These are phyloP conservation scores for Perca fluviatilis DNA, from an alignment of 2,113 vertebrate genomes.

Conservation along the genomic window DNA sequence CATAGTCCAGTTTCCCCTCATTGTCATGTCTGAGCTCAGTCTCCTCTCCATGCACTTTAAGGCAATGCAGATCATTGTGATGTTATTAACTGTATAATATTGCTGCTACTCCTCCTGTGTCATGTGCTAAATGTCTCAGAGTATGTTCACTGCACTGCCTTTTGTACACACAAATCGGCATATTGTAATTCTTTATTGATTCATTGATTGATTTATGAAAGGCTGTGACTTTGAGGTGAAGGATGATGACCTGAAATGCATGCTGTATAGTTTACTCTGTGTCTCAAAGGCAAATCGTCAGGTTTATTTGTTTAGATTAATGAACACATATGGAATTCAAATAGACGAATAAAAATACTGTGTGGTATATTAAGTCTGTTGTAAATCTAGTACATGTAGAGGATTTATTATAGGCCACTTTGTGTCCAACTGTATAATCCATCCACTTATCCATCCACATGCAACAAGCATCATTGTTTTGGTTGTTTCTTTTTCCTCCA, in stretches of 20 bases:
- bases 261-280: conserved; percentile 16
- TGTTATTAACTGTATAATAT: conserved; percentile 29
- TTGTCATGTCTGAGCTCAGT: conserved; percentile 16
- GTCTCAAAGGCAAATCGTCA: conserved; percentile 6
- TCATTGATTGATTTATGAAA: neutral
- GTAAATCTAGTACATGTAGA: neutral
- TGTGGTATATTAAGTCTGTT: conserved; percentile 30
- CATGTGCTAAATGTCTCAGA: conserved; percentile 26
- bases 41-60: conserved; percentile 80
- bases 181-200: neutral
- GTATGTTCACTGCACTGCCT: neutral
- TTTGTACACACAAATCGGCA: conserved; percentile 15
- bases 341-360: conserved; percentile 18
- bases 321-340: conserved; percentile 9
- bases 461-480: conserved; percentile 69
- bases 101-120: conserved; percentile 41
- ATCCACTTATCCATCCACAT: neutral
- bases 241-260: conserved; percentile 14
- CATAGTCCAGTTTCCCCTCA: neutral
- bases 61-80: conserved; percentile 81
- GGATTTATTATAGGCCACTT: conserved; percentile 13
- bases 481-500: conserved; percentile 85
- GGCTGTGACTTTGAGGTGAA: conserved; percentile 9
- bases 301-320: conserved; percentile 18
- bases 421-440: neutral